A percentile compares a stretch with the other conserved stretches of the same genome.
phyloP scores from a whole-genome alignment of 2,797 vertebrate genomes.

The Rhabdophis nuchalis region DNA sequence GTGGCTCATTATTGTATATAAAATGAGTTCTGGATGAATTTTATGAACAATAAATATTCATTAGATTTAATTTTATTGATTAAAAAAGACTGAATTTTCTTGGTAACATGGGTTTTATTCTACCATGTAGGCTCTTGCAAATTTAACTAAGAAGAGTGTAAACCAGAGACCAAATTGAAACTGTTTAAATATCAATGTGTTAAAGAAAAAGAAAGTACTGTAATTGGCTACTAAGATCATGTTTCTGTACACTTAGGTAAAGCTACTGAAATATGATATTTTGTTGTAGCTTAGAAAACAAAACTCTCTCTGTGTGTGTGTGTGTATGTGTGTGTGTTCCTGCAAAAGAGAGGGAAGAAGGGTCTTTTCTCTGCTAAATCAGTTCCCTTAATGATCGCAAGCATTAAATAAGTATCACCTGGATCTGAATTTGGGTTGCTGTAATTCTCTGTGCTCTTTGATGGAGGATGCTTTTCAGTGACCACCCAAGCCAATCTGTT shows the following conservation, averaged over 20 bases:
- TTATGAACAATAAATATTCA: not conserved
- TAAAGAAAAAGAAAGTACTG: not conserved
- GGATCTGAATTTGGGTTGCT: not conserved
- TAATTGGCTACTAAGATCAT: not conserved
- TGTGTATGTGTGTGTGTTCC: not conserved
- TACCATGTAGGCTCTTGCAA: not conserved
- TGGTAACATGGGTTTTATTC: not conserved
- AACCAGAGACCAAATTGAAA: not conserved
- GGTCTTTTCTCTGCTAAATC: constrained; percentile 38
- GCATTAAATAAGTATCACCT: constrained; percentile 12
- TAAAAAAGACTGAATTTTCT: not conserved
- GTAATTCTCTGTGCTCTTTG: not conserved
- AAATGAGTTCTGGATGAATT: constrained; percentile 12
- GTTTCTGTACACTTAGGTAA: not conserved
- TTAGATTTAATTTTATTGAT: constrained; percentile 11
- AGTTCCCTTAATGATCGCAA: constrained; percentile 24
- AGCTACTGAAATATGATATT: constrained; percentile 35
- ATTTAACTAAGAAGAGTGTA: not conserved
- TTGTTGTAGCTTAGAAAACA: not conserved
- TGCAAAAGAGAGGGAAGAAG: not conserved
- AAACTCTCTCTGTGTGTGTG: not conserved
- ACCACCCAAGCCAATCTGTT: constrained; percentile 44
- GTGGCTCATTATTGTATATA: constrained; percentile 32
- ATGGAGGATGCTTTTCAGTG: constrained; percentile 29
- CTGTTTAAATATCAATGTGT: not conserved